These are phyloP conservation scores for Cosmia pyralina DNA, from an alignment of 2,888 invertebrate genomes.

Conservation along the genomic window DNA sequence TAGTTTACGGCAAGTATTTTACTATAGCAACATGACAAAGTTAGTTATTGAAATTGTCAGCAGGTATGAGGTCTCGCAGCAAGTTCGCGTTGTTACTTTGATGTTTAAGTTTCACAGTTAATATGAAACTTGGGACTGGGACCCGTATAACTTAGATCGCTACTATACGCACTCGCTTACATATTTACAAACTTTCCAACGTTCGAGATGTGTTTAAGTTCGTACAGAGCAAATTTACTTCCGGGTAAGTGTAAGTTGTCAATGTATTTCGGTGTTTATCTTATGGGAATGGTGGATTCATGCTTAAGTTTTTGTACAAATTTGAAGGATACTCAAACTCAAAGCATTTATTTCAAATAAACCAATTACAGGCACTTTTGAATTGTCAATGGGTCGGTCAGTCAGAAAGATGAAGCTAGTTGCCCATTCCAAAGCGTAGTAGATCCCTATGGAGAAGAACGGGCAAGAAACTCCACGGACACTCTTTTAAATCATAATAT, in stretches of 20 bases:
- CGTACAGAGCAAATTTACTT: conserved; percentile 51
- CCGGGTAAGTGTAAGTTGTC: conserved; percentile 28
- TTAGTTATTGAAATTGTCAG: conserved; percentile 78
- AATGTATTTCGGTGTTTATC: conserved; percentile 15
- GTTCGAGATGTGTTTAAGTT: conserved; percentile 62
- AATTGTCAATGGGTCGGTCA: too few relatives aligned
- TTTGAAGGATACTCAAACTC: too few relatives aligned
- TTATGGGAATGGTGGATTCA: background rate
- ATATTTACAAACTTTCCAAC: conserved; percentile 66
- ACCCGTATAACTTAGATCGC: conserved; percentile 71
- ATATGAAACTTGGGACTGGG: conserved; percentile 69
- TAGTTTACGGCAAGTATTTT: conserved; percentile 63
- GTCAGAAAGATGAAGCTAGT: too few relatives aligned
- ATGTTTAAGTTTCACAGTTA: conserved; percentile 76
- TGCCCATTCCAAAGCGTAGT: too few relatives aligned
- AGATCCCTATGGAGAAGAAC: too few relatives aligned
- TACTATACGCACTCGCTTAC: conserved; percentile 67
- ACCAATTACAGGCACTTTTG: too few relatives aligned
- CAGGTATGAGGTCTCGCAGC: conserved; percentile 68
- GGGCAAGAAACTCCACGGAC: too few relatives aligned
- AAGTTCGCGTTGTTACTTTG: conserved; percentile 72
- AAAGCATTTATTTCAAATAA: too few relatives aligned
- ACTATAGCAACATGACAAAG: conserved; percentile 69
- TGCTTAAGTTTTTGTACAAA: too few relatives aligned
- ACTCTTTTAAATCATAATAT: too few relatives aligned